Conservation (phyloP, 2,113 vertebrate genomes). For the Nothoprocta pentlandii region DNA sequence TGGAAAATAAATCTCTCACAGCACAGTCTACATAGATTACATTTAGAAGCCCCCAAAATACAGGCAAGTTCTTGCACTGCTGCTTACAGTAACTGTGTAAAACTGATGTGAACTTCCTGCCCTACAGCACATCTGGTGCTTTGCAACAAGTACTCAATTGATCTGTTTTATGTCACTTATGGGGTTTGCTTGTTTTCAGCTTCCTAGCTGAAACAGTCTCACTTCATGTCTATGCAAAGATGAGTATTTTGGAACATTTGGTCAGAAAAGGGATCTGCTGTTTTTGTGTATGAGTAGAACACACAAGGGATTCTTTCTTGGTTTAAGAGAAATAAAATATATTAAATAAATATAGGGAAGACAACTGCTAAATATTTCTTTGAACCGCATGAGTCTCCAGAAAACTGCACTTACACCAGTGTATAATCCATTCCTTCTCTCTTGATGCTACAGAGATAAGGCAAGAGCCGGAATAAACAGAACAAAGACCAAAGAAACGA, state of each 20-base stretch:
- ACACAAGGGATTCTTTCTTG: not conserved
- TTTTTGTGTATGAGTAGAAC: not conserved
- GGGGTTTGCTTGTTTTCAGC: not conserved
- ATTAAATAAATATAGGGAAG: not conserved
- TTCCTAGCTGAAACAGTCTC: not conserved
- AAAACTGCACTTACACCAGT: fast-evolving
- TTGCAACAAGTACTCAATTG: too few relatives aligned
- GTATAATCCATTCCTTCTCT: fast-evolving
- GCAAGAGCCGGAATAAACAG: not conserved
- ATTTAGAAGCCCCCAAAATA: not conserved
- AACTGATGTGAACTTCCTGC: not conserved
- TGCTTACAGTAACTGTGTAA: not conserved
- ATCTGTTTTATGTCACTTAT: not conserved
- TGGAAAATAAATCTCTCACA: not conserved
- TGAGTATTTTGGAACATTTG: not conserved
- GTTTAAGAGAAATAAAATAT: not conserved
- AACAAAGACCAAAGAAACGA: not conserved
- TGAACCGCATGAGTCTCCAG: not conserved
- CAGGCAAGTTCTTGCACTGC: not conserved
- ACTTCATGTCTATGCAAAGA: not conserved
- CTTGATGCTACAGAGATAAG: not conserved
- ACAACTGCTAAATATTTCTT: not conserved
- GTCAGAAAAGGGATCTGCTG: not conserved
- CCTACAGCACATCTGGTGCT: too few relatives aligned
- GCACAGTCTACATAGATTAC: too few relatives aligned